phyloP scores from a whole-genome alignment of 2,888 invertebrate species.

The Nomada fucata region DNA sequence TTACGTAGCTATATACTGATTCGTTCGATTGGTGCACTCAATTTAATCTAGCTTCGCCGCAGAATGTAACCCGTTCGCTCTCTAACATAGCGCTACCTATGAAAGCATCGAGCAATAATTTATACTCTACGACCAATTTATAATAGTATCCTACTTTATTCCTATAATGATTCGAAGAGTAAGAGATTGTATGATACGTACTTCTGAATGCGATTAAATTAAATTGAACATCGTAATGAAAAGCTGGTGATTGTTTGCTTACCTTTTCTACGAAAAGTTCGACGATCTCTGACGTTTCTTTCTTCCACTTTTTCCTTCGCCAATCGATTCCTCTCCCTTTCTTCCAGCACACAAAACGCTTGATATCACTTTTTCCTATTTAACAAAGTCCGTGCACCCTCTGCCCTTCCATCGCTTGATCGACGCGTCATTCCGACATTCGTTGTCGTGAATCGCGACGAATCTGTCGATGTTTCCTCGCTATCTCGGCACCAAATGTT shows the following conservation, averaged over 20 bases:
- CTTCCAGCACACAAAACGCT: slow-evolving; percentile 31
- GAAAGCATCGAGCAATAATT: too few species aligned
- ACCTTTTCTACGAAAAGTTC: not conserved
- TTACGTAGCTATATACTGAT: slow-evolving; percentile 14
- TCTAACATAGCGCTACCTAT: too few species aligned
- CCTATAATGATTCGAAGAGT: too few species aligned
- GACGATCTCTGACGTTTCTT: not conserved
- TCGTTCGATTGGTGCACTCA: not conserved
- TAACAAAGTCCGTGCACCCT: slow-evolving; percentile 63
- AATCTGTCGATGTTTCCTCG: slow-evolving; percentile 47
- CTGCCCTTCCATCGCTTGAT: slow-evolving; percentile 64
- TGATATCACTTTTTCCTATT: slow-evolving; percentile 68
- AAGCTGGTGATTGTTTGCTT: not conserved
- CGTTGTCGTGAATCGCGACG: slow-evolving; percentile 45
- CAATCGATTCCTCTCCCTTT: slow-evolving; percentile 13
- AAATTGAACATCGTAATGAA: not conserved
- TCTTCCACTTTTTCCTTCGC: slow-evolving; percentile 7
- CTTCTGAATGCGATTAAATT: not conserved
- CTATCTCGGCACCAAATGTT: slow-evolving; percentile 16
- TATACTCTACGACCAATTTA: too few species aligned
- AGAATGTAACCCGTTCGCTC: not conserved
- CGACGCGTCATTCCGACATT: slow-evolving; percentile 76
- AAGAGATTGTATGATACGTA: too few species aligned
- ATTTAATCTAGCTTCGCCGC: not conserved
- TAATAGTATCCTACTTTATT: too few species aligned